Base-by-base conservation (phyloP, 2,113 vertebrate genomes). In the Pheucticus melanocephalus region DNA sequence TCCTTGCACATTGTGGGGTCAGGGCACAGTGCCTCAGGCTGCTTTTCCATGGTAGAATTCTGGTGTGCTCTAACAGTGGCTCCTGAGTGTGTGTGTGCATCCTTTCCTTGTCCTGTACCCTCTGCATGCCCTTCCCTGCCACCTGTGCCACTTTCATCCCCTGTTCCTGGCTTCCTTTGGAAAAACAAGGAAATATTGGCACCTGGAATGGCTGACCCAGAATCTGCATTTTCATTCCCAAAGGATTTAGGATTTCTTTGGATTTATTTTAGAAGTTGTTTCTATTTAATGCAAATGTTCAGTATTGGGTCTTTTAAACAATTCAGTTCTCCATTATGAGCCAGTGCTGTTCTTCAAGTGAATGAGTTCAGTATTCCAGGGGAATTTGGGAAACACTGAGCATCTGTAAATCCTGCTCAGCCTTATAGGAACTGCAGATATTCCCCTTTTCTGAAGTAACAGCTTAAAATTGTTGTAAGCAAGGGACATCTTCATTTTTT, bases 151-250 rank as follows among this genome's bases (percentile, higher is more conserved):
- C 68, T 7, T 35, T 7, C 14, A 7, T 42, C 13, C 47, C 35
- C 3, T 13, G 7, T 50, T 85, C 72, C 28, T 40, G 19, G 19
- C 53, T 90, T 31, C 23, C 92, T 50, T 88, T 73, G 65, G 87
- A 85, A 93, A 94, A 56, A 30, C 44, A 48, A 44, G 78, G 54
- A 86, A 81, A 61, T 82, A 31, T 7, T 70, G 15, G 3, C 23
- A 39, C 30, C 23, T 69, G 65, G n/a, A 90, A 84, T 75, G 85
- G 57, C 61, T 54, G 64, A 63, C 42, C 89, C 90, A 66, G 82
- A 92, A 91, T 83, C 84, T 75, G 5, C 48, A 1, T 89, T 94
- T 88, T 94, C 90, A 78, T 91, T 97, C 72, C 86, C 78, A 86
- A 66, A 85, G 51, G 83, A 91, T 25, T 90, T 48, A 53, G 0